These are phyloP conservation scores for Lasioglossum villosulum DNA, from an alignment of 2,888 invertebrate species.

Conservation along the genomic window DNA sequence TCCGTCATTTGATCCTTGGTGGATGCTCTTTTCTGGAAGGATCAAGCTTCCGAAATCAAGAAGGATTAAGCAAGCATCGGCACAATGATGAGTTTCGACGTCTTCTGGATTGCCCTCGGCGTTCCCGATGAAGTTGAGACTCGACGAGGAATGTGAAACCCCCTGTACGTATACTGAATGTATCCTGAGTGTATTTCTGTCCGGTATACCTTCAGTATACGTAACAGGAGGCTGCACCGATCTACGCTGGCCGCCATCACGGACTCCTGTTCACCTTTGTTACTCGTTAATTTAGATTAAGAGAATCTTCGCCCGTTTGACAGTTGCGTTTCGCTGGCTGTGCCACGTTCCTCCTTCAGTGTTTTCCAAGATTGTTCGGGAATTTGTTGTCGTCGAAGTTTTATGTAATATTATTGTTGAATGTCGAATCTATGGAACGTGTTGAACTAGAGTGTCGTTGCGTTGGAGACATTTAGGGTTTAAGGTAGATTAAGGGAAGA, in stretches of 20 bases:
- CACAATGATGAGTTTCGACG: not conserved
- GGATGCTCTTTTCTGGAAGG: not conserved
- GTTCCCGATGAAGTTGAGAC: not conserved
- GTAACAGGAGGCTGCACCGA: conserved; percentile 98
- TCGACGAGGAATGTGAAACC: conserved; percentile 88
- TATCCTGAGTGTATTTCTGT: conserved; percentile 99
- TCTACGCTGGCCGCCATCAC: conserved; percentile 84
- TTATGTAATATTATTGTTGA: not conserved
- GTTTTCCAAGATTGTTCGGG: not conserved
- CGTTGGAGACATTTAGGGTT: not conserved
- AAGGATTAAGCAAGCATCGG: not conserved
- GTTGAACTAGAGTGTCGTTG: not conserved
- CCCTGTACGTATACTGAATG: conserved; percentile 99
- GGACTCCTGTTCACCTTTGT: conserved; percentile 13
- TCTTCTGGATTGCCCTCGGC: not conserved
- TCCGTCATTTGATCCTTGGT: not conserved
- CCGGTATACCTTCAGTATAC: conserved; percentile 99
- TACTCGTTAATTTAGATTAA: conserved; percentile 37
- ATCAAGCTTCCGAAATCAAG: not conserved
- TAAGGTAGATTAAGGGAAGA: conserved; percentile 5
- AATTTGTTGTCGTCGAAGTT: not conserved
- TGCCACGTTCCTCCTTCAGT: not conserved
- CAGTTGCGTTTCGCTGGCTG: conserved; percentile 4
- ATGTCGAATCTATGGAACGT: not conserved
- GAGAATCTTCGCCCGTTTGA: conserved; percentile 18